A percentile compares a stretch with the other conserved stretches of the same genome.
Conservation (phyloP, 2,113 vertebrate genomes). For the Sorex araneus region DNA sequence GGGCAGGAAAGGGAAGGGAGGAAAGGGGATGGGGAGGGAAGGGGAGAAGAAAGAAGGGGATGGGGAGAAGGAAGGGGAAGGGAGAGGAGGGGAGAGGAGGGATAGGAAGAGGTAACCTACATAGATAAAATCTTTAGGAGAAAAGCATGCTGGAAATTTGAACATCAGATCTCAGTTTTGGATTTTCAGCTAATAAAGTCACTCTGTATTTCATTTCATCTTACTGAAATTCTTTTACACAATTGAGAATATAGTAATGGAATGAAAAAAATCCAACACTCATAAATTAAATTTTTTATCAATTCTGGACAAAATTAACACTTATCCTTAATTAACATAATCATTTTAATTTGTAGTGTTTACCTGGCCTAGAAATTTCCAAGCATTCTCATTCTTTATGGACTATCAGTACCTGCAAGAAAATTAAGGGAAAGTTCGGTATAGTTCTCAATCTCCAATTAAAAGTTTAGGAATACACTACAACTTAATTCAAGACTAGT, state of each 20-base stretch:
- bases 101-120: too few relatives aligned
- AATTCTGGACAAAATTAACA: constrained; percentile 11
- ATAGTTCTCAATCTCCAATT: neutral
- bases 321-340: neutral
- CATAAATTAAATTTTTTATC: constrained; percentile 60
- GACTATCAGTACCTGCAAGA: neutral
- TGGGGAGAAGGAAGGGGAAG: too few relatives aligned
- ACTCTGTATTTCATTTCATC: constrained; percentile 10
- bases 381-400: neutral
- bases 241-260: neutral
- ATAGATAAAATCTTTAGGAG: neutral
- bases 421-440: constrained; percentile 8
- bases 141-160: constrained; percentile 4
- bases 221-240: constrained; percentile 12
- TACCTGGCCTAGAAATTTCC: constrained; percentile 28
- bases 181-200: constrained; percentile 37
- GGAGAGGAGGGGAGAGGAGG: too few relatives aligned
- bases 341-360: neutral
- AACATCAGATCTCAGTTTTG: neutral
- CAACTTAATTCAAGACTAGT: neutral
- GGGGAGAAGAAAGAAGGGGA: too few relatives aligned
- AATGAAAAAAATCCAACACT: neutral
- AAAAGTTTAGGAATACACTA: neutral
- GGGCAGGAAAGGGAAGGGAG: too few relatives aligned
- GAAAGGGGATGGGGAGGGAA: too few relatives aligned